Evolutionary conservation across 2,113 vertebrate genomes (phyloP).

Genomic region (Podarcis muralis): DNA sequence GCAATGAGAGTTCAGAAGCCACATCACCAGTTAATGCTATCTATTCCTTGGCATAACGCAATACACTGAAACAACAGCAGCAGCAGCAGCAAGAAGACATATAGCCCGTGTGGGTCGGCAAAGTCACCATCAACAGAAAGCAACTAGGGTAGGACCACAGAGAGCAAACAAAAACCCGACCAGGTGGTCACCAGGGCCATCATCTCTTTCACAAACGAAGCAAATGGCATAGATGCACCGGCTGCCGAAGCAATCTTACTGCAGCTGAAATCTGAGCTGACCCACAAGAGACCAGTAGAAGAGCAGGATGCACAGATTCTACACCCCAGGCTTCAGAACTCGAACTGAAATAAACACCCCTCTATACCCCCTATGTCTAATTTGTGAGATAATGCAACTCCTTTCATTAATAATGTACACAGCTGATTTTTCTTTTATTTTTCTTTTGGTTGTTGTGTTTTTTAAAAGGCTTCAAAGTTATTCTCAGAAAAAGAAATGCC

Average conservation of each 20-base stretch:
- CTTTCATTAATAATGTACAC: conserved; percentile 25
- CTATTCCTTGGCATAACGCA: conserved; percentile 90
- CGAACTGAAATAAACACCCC: conserved; percentile 27
- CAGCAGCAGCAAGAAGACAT: conserved; percentile 30
- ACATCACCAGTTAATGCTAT: conserved; percentile 97
- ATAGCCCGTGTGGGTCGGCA: conserved; percentile 53
- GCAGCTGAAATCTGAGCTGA: conserved; percentile 41
- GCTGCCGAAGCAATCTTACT: conserved; percentile 36
- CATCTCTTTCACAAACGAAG: conserved; percentile 63
- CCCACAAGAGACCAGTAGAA: conserved; percentile 42
- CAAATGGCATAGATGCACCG: background rate
- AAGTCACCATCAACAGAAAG: conserved; percentile 15
- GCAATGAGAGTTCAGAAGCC: conserved; percentile 97
- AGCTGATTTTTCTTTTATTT: background rate
- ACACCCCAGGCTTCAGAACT: conserved; percentile 24
- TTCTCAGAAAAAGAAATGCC: conserved; percentile 35
- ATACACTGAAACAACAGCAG: conserved; percentile 19
- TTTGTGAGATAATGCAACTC: conserved; percentile 19
- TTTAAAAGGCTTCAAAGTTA: background rate
- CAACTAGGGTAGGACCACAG: background rate
- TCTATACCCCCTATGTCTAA: background rate
- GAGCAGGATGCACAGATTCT: conserved; percentile 10
- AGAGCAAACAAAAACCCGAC: conserved; percentile 31
- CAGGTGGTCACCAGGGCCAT: conserved; percentile 55
- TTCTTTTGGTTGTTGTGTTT: background rate